These are phyloP conservation scores for Brachypalpus laphriformis DNA, from an alignment of 2,888 invertebrate genomes.

Conservation along the genomic window DNA sequence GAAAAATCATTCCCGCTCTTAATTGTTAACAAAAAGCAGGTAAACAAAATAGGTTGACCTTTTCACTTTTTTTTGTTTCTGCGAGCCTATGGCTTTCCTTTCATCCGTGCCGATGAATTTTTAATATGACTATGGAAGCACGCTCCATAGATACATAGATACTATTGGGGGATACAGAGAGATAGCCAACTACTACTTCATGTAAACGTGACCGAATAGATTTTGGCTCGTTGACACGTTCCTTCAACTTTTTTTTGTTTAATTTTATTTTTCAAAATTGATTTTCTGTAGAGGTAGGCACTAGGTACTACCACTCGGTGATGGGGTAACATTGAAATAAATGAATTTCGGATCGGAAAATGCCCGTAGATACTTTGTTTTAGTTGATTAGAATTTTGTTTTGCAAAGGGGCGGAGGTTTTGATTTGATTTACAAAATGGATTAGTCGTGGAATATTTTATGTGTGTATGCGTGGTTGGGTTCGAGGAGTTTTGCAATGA, in stretches of 20 bases:
- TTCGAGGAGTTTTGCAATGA: background rate
- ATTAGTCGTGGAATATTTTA: slow-evolving; percentile 10
- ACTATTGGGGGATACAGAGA: background rate
- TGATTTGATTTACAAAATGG: slow-evolving; percentile 21
- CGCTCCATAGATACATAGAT: background rate
- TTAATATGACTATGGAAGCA: slow-evolving; percentile 45
- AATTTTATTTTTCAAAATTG: slow-evolving; percentile 18
- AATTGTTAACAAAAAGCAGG: no score
- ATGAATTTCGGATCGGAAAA: slow-evolving; percentile 7
- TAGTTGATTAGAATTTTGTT: slow-evolving; percentile 33
- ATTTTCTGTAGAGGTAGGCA: slow-evolving; percentile 15
- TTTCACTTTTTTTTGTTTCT: slow-evolving; percentile 4
- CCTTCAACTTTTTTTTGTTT: background rate
- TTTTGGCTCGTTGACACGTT: slow-evolving; percentile 43
- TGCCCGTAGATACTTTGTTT: slow-evolving; percentile 5
- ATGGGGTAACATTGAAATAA: slow-evolving; percentile 33
- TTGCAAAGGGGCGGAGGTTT: background rate
- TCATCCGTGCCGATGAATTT: slow-evolving; percentile 59
- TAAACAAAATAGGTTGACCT: slow-evolving; percentile 35
- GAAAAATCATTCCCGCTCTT: slow-evolving; percentile 28
- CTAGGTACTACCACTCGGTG: background rate
- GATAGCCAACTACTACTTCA: slow-evolving; percentile 20
- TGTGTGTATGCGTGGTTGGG: background rate
- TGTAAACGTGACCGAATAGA: slow-evolving; percentile 45
- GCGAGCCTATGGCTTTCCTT: background rate